Base-by-base conservation (phyloP, 2,797 vertebrate genomes). In the Busarellus nigricollis region DNA sequence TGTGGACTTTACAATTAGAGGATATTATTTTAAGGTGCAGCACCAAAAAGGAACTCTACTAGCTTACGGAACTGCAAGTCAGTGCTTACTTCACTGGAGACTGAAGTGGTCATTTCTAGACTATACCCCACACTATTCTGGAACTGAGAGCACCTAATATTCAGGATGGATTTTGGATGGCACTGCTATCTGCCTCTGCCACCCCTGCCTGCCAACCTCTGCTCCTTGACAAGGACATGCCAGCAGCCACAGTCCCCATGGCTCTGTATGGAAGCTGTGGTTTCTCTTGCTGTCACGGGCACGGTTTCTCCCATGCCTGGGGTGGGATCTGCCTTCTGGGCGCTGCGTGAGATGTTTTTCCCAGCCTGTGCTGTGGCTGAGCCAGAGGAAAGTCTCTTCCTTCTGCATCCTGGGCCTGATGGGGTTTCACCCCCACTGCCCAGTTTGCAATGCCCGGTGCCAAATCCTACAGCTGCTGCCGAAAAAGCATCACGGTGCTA, bases 251-350 rank as follows among this genome's bases (percentile, higher is more conserved):
- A 42, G 50, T 33, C 35, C 37, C 18, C 0, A 0, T 3, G 4
- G 37, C 42, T 94, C 59, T 76, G 7, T 21, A 20, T 44, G 58
- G 40, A 69, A 80, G 45, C 65, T 55, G 29, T 37, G 26, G 17
- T 61, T 70, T 66, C 63, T 89, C 63, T 42, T 62, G 22, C 58
- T 84, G 28, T 42, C 50, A 8, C 5, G 25, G 37, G 5, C 33
- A 59, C 0, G 0, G 7, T 63, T 84, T 70, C 14, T 21, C 40
- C 31, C 33, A 4, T 2, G 5, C 0, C 33, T 61, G 35, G 31
- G 20, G 14, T 45, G 47, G 15, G 9, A 85, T 79, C 55, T 79
- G 71, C 58, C 40, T 61, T 72, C 49, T 54, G 37, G 35, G 14
- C 0, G 2, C 38, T 47, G 25, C 3, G 0, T 24, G 67, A 79